A percentile compares a stretch with the other conserved stretches of the same genome.
These are phyloP conservation scores for Koerneria pararmatus DNA, from an alignment of 2,888 invertebrate genomes.

Conservation along the genomic window DNA sequence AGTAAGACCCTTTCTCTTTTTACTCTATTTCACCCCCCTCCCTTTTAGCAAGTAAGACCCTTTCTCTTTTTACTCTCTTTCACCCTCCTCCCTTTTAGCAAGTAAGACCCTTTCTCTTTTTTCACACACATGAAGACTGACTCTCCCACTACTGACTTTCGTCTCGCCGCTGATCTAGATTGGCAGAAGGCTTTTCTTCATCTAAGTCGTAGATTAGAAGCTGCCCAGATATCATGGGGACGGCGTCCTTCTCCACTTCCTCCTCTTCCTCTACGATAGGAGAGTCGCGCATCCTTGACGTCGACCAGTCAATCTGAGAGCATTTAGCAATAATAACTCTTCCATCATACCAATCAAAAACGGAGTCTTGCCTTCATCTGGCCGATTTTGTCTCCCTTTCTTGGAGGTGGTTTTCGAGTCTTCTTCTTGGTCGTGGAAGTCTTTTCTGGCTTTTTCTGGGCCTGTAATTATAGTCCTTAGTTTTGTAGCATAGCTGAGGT, in stretches of 20 bases:
- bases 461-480: neutral
- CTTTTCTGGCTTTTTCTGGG: neutral
- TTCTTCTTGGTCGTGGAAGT: neutral
- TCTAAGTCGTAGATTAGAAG: conserved; percentile 58
- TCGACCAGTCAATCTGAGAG: conserved; percentile 50
- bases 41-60: too few relatives aligned
- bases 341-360: neutral
- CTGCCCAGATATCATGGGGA: conserved; percentile 56
- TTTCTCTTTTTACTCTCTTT: too few relatives aligned
- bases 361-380: conserved; percentile 30
- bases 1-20: too few relatives aligned
- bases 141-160: neutral
- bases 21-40: too few relatives aligned
- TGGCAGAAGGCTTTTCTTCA: conserved; percentile 54
- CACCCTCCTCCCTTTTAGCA: too few relatives aligned
- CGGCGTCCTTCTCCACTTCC: neutral
- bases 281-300: conserved; percentile 39
- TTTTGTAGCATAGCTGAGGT: neutral
- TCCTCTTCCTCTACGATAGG: conserved; percentile 28
- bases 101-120: neutral
- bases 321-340: neutral
- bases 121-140: neutral
- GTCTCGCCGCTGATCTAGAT: too few relatives aligned
- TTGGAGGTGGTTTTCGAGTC: conserved; percentile 12
- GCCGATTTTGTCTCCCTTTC: conserved; percentile 41